A percentile compares a stretch with the other conserved stretches of the same genome.
phyloP scores from a whole-genome alignment of 2,888 invertebrate genomes.

The Trichogramma dendrolimi region DNA sequence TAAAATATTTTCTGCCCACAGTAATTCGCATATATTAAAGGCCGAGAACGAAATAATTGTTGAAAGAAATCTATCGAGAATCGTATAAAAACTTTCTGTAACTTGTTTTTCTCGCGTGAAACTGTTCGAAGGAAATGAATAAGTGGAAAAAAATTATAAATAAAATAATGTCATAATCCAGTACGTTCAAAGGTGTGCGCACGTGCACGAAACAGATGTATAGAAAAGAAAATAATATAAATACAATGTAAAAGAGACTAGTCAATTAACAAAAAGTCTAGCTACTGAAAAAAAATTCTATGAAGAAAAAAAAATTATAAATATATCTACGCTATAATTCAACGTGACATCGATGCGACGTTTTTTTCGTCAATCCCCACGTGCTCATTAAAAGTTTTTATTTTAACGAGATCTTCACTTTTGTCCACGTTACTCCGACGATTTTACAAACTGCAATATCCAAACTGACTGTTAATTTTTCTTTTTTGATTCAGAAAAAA shows the following conservation, averaged over 20 bases:
- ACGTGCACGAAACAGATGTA: background rate
- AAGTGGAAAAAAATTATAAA: background rate
- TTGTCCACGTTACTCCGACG: background rate
- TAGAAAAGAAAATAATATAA: slow-evolving; percentile 22
- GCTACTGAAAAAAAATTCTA: slow-evolving; percentile 1
- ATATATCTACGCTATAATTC: slow-evolving; percentile 43
- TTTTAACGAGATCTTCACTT: background rate
- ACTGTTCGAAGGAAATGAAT: background rate
- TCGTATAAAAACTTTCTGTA: no score
- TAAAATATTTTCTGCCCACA: no score
- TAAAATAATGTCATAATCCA: no score
- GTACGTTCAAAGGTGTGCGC: background rate
- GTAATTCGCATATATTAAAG: no score
- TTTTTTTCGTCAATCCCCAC: slow-evolving; percentile 16
- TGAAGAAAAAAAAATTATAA: background rate
- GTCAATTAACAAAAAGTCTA: slow-evolving; percentile 48
- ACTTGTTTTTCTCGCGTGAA: no score
- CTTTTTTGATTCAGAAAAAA: no score
- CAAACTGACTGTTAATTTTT: no score
- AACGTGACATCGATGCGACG: slow-evolving; percentile 32
- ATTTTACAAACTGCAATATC: no score
- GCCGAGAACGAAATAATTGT: slow-evolving; percentile 35
- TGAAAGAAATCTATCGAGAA: slow-evolving; percentile 21
- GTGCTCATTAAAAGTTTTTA: slow-evolving; percentile 8
- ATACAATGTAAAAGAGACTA: slow-evolving; percentile 40